Conservation (phyloP, 92 coral and sea anemone species). For the Parazoanthus darwini region DNA sequence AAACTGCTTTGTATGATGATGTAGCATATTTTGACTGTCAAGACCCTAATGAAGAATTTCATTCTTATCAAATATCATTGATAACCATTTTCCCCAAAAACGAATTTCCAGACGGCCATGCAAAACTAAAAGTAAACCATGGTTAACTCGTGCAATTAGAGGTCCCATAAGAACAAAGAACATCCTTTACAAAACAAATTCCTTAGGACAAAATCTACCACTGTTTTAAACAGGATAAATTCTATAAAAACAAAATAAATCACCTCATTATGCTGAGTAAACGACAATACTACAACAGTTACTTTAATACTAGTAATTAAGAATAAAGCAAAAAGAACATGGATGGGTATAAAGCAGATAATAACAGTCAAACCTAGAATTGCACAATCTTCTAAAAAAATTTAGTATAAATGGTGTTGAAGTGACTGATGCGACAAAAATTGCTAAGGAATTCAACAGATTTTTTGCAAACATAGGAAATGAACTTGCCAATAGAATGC, state of each 20-base stretch:
- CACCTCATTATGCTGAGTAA: too few species aligned
- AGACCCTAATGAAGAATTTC: too few species aligned
- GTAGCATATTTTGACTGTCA: too few species aligned
- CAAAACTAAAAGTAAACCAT: constrained; percentile 45
- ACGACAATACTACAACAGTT: too few species aligned
- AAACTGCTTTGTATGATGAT: too few species aligned
- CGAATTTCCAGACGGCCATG: constrained; percentile 21
- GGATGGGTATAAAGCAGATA: constrained; percentile 49
- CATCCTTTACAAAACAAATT: constrained; percentile 26
- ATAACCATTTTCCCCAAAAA: constrained; percentile 44
- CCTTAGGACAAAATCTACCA: constrained; percentile 28
- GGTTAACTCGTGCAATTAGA: constrained; percentile 49
- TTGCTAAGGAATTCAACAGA: not conserved
- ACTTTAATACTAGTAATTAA: not conserved
- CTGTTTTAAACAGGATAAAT: constrained; percentile 41
- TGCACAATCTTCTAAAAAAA: not conserved
- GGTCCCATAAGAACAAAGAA: constrained; percentile 38
- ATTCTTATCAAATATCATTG: not conserved
- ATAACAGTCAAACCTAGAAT: not conserved
- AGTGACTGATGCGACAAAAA: too few species aligned
- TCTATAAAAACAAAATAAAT: constrained; percentile 49
- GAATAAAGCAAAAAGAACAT: not conserved
- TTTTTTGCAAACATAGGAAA: not conserved
- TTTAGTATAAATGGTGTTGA: not conserved
- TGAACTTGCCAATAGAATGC: not conserved